Evolutionary conservation across 2,888 invertebrate species (phyloP), one percentile per base, ranked within the genome.

Genomic region (Melolontha melolontha): DNA sequence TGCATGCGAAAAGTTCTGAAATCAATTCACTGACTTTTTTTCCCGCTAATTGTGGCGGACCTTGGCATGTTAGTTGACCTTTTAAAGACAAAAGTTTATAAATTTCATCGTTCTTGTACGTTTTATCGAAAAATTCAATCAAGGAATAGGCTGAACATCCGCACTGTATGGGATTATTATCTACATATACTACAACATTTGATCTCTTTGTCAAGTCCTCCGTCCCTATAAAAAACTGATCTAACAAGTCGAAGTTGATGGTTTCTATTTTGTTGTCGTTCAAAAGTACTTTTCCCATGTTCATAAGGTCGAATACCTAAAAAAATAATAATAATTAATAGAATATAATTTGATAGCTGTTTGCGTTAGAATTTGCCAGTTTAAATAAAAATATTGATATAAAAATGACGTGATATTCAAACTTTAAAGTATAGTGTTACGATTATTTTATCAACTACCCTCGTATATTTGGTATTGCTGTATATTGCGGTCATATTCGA

Each of bases 111-210:
- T 44, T 2, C 8, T 27, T 12, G 29, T 59, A 44, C 7, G 41
- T 29, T 8, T 16, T 16, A 10, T 44, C 44, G 29, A 44, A 59
- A 29, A 41, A 44, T 29, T 44, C 17, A 7, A 59, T 27, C 7
- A 59, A 17, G 0, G 14, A 11, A 6, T 29, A 59, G 1, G 27
- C 44, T 1, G 42, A 27, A 14, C 59, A 59, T 6, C 44, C 59
- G 6, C 59, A 59, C n/a, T 47, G 14, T 10, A 59, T 29, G 7
- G 59, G 27, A 8, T 59, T 59, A 14, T 29, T 27, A 7, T 7
- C 16, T 2, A 59, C 41, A 14, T 54, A 7, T 54, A 54, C 39
- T 16, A 8, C 1, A 10, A 49, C n/a, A 1, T 5, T 47, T 16
- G 17, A 47, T 16, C 16, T 16, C 7, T 17, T 16, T 2, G 1